Conservation (phyloP, 2,888 invertebrate genomes). For the Chironomus riparius region DNA sequence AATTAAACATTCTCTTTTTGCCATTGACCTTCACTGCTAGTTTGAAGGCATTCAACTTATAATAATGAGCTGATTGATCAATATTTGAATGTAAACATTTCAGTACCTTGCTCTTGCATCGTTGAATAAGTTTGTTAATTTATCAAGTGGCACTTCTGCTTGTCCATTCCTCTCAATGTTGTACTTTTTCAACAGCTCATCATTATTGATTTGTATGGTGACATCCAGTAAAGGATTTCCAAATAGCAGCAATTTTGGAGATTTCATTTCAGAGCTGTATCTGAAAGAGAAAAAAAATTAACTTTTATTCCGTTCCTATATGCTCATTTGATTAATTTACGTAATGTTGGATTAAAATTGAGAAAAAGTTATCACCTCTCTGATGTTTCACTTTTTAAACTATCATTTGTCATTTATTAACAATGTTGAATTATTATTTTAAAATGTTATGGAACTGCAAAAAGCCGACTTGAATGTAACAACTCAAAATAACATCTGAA, state of each 20-base stretch:
- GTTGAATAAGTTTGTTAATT: slow-evolving; percentile 13
- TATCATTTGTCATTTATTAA: not conserved
- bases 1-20: not conserved
- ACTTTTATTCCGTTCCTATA: not conserved
- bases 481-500: not conserved
- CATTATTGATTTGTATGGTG: slow-evolving; percentile 33
- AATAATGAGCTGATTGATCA: not conserved
- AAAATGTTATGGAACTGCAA: not conserved
- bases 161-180: slow-evolving; percentile 30
- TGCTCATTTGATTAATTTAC: not conserved
- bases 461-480: not conserved
- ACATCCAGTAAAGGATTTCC: slow-evolving; percentile 40
- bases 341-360: not conserved
- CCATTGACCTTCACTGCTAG: not conserved
- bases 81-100: not conserved
- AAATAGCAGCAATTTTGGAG: slow-evolving; percentile 37
- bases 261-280: not conserved
- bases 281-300: not conserved
- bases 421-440: not conserved
- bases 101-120: slow-evolving; percentile 17
- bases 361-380: not conserved
- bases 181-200: slow-evolving; percentile 35
- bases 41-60: not conserved
- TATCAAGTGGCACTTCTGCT: slow-evolving; percentile 23
- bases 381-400: not conserved